Percentiles rank a stretch among this genome's conserved stretches.
phyloP scores from a whole-genome alignment of 2,113 vertebrate species.

The Conger conger region DNA sequence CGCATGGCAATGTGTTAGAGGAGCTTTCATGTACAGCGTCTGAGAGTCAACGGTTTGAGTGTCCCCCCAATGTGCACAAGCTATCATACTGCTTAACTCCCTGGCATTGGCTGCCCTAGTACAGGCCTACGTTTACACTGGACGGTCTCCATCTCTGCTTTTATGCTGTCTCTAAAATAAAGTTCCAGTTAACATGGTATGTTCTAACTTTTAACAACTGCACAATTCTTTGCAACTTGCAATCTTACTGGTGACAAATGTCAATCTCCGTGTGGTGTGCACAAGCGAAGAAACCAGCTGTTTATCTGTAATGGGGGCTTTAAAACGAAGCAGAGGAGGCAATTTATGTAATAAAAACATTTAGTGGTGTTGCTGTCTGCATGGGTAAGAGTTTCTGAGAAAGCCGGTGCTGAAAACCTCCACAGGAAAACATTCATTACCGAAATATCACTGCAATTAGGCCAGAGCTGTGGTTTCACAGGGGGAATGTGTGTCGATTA shows the following conservation, averaged over 20 bases:
- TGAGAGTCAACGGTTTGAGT: not conserved
- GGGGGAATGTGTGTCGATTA: not conserved
- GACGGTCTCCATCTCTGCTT: too few species aligned
- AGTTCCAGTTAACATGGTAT: not conserved
- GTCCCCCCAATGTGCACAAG: not conserved
- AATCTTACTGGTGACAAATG: not conserved
- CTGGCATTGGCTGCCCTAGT: too few species aligned
- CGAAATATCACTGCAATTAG: not conserved
- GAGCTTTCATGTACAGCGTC: not conserved
- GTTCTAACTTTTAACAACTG: not conserved
- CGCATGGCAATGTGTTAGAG: not conserved
- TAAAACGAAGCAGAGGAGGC: not conserved
- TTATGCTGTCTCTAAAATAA: not conserved
- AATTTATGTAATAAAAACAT: not conserved
- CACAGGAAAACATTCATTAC: not conserved
- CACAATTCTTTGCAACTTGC: not conserved
- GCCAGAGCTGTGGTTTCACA: not conserved
- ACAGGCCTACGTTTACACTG: too few species aligned
- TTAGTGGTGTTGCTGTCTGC: not conserved
- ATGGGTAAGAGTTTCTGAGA: not conserved
- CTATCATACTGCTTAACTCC: not conserved
- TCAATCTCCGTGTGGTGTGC: not conserved
- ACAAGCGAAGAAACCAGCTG: not conserved
- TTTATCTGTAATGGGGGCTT: not conserved
- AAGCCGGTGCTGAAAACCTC: not conserved